Base-by-base conservation (phyloP, 2,888 invertebrate genomes). In the Polydrusus pterygomalis region DNA sequence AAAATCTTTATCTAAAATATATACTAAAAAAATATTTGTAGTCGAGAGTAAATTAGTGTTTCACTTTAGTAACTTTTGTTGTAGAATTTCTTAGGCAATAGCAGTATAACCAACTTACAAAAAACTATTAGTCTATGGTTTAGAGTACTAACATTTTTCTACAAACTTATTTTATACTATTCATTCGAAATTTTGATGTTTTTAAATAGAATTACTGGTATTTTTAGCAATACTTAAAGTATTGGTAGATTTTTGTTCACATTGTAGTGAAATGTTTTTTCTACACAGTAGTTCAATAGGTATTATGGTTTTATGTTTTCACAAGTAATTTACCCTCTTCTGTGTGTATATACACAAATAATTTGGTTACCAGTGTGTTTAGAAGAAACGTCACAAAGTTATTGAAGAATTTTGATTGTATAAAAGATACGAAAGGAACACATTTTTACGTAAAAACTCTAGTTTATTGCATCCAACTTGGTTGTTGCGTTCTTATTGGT, bases 61-160 rank as follows among this genome's bases (percentile, higher is more conserved):
- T 51, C 25, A 68, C 54, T 56, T 68, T 68, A 68, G 58, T 34
- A 60, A 15, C 3, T 38, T 67, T 68, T 54, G 68, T 68, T 54
- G 40, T 68, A 68, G 68, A 68, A 34, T 68, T 49, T 56, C 56
- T 17, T 47, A 68, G 75, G 80, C 80, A 80, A 80, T 80, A 80
- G 80, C 80, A 80, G 80, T 80, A 80, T 73, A 63, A 2, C n/a
- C 2, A 60, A 17, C 10, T 11, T 17, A 38, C 15, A 17, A 38
- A 60, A 34, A 18, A 60, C 15, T 38, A 17, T 9, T 30, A 56
- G 34, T 34, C 10, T 34, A 34, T 34, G 34, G 20, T 56, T 20
- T 56, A 56, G 34, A 30, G 15, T 56, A 15, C n/a, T 34, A 30
- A 54, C 11, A 13, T 54, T 25, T 54, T 11, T 34, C 34, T 15